These are phyloP conservation scores for Drosophila nr. fundita DNA, from an alignment of 2,888 invertebrate species.

Conservation along the genomic window DNA sequence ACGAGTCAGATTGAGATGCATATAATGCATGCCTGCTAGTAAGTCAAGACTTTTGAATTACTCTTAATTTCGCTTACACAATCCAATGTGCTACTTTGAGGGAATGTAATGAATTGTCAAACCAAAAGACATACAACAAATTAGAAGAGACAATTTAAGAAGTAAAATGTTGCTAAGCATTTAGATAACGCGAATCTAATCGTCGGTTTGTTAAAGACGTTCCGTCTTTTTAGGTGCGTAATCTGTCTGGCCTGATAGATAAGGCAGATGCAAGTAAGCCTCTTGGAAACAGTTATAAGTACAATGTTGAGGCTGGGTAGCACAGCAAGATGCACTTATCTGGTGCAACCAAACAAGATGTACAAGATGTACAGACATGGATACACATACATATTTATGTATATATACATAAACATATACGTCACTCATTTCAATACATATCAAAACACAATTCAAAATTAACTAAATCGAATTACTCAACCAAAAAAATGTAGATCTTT, in stretches of 20 bases:
- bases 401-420: background rate
- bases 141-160: background rate
- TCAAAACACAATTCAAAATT: background rate
- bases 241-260: slow-evolving; percentile 1
- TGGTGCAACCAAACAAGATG: slow-evolving; percentile 6
- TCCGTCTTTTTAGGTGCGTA: background rate
- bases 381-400: background rate
- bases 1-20: background rate
- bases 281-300: background rate
- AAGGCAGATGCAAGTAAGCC: slow-evolving; percentile 4
- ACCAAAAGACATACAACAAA: background rate
- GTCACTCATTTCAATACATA: background rate
- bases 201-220: slow-evolving; percentile 1
- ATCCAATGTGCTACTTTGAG: background rate
- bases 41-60: background rate
- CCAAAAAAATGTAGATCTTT: background rate
- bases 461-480: background rate
- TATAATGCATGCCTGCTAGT: background rate
- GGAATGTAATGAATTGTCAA: background rate
- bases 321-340: slow-evolving; percentile 9
- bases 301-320: background rate
- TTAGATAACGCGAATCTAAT: slow-evolving; percentile 27
- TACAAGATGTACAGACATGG: background rate
- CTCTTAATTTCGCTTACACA: background rate
- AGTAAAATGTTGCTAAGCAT: background rate